phyloP scores from a whole-genome alignment of 2,113 vertebrate species.

The Gallinago undulata region DNA sequence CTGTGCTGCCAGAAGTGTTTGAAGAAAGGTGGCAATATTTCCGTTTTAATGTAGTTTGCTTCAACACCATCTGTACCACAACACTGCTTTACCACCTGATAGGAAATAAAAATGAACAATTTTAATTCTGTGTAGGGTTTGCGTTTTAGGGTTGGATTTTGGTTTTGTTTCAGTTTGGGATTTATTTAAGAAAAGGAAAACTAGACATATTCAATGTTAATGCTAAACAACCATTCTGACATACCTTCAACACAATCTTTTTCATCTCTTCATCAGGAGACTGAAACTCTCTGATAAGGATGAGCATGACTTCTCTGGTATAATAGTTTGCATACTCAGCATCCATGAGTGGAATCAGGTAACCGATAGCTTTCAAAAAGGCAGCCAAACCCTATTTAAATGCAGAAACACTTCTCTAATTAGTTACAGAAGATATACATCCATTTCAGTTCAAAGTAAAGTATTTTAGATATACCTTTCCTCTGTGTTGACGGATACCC shows the following conservation, averaged over 20 bases:
- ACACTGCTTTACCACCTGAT: conserved; percentile 96
- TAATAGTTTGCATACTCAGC: conserved; percentile 99
- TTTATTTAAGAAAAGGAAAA: background rate
- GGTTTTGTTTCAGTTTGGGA: background rate
- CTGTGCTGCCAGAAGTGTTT: conserved; percentile 99
- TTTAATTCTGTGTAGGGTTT: background rate
- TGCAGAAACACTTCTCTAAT: background rate
- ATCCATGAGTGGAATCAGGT: conserved; percentile 98
- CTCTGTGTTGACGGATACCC: conserved; percentile 97
- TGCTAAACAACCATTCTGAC: background rate
- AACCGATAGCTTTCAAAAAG: conserved; percentile 98
- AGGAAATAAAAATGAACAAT: conserved; percentile 5
- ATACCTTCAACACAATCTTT: conserved; percentile 97
- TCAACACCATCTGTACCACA: conserved; percentile 98
- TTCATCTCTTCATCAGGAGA: conserved; percentile 99
- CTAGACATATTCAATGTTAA: background rate
- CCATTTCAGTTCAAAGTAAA: background rate
- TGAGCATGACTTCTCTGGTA: conserved; percentile 98
- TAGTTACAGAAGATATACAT: background rate
- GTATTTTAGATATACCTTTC: conserved; percentile 81
- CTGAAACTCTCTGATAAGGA: conserved; percentile 99
- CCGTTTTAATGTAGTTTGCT: conserved; percentile 99
- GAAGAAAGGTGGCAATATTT: conserved; percentile 98
- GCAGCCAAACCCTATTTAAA: conserved; percentile 91
- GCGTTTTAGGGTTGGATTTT: too few relatives aligned